Evolutionary conservation across 2,113 vertebrate species (phyloP).

Genomic region (Hypanus sabinus): DNA sequence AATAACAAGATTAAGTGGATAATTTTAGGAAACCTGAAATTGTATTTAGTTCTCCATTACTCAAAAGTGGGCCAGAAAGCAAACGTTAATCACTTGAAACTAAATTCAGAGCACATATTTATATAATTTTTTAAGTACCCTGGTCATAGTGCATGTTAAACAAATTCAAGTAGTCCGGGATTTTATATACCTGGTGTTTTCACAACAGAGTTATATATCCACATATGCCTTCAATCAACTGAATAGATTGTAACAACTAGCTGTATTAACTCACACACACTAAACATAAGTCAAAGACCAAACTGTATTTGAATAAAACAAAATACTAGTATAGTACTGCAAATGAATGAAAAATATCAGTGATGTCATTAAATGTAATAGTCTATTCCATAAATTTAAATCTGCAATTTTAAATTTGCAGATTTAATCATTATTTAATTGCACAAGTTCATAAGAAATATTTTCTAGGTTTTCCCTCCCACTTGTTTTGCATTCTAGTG

Average conservation of each 20-base stretch:
- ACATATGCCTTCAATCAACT: constrained; percentile 35
- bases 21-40: constrained; percentile 31
- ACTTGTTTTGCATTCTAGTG: neutral
- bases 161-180: neutral
- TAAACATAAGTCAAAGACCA: neutral
- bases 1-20: constrained; percentile 38
- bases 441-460: neutral
- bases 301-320: neutral
- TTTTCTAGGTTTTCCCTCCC: neutral
- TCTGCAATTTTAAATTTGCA: neutral
- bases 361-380: neutral
- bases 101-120: constrained; percentile 27
- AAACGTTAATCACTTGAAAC: constrained; percentile 27
- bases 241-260: neutral
- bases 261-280: neutral
- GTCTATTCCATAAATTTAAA: neutral
- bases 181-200: neutral
- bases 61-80: constrained; percentile 8
- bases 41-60: constrained; percentile 36
- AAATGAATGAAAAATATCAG: neutral
- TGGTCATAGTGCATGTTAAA: constrained; percentile 14
- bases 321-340: neutral
- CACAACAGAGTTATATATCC: neutral
- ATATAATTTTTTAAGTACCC: constrained; percentile 18
- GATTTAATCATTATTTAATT: neutral